A percentile compares a stretch with the other conserved stretches of the same genome.
These are phyloP conservation scores for Pogonomyrmex californicus DNA, from an alignment of 1,140 invertebrate genomes.

Conservation along the genomic window DNA sequence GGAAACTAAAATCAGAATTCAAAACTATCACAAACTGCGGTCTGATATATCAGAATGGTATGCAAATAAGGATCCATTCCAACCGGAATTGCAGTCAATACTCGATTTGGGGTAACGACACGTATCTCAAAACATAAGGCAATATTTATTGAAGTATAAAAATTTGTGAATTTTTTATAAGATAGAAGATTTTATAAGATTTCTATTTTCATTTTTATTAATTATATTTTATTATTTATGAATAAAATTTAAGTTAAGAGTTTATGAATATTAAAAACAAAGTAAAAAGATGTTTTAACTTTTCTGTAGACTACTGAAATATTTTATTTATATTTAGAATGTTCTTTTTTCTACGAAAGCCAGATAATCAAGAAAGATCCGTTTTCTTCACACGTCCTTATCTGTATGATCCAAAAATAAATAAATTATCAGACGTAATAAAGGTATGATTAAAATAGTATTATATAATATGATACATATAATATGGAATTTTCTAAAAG, in stretches of 20 bases:
- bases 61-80: constrained; percentile 87
- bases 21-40: constrained; percentile 88
- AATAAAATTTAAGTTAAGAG: too few relatives aligned
- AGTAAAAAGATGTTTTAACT: neutral
- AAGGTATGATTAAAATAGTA: constrained; percentile 84
- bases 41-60: constrained; percentile 88
- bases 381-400: constrained; percentile 88
- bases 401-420: constrained; percentile 87
- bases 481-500: too few relatives aligned
- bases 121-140: too few relatives aligned
- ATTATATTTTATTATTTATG: neutral
- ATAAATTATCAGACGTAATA: constrained; percentile 88
- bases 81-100: constrained; percentile 88
- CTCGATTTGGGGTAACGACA: constrained; percentile 86
- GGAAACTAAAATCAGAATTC: constrained; percentile 88
- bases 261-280: neutral
- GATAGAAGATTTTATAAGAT: too few relatives aligned
- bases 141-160: neutral
- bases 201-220: neutral
- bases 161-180: neutral
- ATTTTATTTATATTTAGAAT: constrained; percentile 78
- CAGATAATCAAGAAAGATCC: constrained; percentile 86
- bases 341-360: constrained; percentile 88
- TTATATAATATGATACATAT: constrained; percentile 72
- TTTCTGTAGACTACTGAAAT: neutral